These are phyloP conservation scores for Drosophila dives DNA, from an alignment of 2,888 invertebrate genomes.

Conservation along the genomic window DNA sequence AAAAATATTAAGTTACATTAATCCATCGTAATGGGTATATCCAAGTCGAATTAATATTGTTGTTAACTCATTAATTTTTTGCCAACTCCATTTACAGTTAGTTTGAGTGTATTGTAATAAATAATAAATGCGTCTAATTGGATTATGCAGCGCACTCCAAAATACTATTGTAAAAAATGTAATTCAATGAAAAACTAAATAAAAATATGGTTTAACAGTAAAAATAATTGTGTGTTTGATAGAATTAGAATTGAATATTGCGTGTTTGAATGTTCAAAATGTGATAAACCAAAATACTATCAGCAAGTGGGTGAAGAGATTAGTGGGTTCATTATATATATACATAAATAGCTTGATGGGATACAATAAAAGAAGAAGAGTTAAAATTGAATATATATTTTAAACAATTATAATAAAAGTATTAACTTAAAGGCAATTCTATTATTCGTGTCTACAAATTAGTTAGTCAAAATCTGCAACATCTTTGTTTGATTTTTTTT, in stretches of 20 bases:
- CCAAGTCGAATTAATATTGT: not conserved
- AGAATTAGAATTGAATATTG: constrained; percentile 7
- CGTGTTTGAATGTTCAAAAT: constrained; percentile 24
- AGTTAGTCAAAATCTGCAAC: not conserved
- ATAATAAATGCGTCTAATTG: constrained; percentile 45
- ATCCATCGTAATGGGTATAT: not conserved
- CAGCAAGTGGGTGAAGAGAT: not conserved
- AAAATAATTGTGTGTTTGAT: constrained; percentile 19
- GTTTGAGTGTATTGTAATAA: constrained; percentile 36
- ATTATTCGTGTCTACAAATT: not conserved
- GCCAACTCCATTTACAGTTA: constrained; percentile 11
- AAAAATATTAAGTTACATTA: not conserved
- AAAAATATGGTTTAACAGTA: constrained; percentile 14
- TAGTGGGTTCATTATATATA: not conserved
- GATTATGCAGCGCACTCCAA: constrained; percentile 37
- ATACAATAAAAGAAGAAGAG: not conserved
- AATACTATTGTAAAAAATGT: constrained; percentile 2
- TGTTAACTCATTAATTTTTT: not conserved
- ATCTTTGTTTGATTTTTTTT: not conserved
- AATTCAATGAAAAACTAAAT: constrained; percentile 1
- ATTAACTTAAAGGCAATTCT: not conserved
- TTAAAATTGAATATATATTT: not conserved
- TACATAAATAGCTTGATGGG: constrained; percentile 3
- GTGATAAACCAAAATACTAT: constrained; percentile 12
- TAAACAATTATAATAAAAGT: not conserved